These are phyloP conservation scores for Machaerirhynchus nigripectus DNA, from an alignment of 2,113 vertebrate genomes.

Conservation along the genomic window DNA sequence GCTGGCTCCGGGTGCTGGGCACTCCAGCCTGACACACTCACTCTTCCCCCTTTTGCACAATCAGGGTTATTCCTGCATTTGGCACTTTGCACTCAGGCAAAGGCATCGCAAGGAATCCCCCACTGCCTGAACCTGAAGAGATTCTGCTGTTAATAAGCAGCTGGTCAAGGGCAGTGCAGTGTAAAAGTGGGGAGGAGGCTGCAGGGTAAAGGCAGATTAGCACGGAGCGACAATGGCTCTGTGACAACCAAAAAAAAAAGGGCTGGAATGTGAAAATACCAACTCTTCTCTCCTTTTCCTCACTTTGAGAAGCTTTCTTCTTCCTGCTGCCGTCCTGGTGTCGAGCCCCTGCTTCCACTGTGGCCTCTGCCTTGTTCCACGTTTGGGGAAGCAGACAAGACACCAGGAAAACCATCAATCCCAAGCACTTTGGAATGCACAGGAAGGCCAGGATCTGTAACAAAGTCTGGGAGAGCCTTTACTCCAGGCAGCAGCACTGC, in stretches of 20 bases:
- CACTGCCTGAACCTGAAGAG: neutral
- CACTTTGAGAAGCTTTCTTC: neutral
- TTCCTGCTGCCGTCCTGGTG: neutral
- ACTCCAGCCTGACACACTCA: neutral
- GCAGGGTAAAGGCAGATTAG: neutral
- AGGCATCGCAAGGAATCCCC: neutral
- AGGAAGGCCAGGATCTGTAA: neutral
- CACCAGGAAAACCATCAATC: neutral
- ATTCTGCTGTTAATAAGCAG: neutral
- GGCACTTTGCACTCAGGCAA: neutral
- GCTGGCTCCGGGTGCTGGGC: neutral
- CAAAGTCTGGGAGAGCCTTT: neutral
- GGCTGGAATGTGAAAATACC: neutral
- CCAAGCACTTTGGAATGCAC: neutral
- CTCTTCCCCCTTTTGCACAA: neutral
- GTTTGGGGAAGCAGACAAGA: neutral
- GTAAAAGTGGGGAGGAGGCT: neutral
- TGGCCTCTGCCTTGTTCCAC: neutral
- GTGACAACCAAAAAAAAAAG: neutral
- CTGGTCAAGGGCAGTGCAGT: neutral
- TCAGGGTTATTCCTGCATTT: neutral
- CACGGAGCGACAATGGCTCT: neutral
- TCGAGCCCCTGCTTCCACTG: neutral
- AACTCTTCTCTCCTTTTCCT: neutral
- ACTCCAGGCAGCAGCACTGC: neutral